Evolutionary conservation across 2,888 invertebrate species (phyloP).

Genomic region (Luperina testacea): DNA sequence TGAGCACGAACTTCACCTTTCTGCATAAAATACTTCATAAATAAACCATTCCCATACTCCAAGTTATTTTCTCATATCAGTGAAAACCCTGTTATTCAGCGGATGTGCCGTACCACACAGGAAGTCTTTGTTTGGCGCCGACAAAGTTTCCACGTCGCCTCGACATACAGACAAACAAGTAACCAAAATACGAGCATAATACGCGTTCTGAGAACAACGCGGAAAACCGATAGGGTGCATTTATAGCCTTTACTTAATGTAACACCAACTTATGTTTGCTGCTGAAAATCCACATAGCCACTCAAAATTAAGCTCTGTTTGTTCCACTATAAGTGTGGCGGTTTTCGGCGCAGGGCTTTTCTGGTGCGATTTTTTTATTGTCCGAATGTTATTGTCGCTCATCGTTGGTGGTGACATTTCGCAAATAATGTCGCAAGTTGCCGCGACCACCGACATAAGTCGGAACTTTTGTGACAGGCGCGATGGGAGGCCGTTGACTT

Average conservation of each 20-base stretch:
- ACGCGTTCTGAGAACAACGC: conserved; percentile 81
- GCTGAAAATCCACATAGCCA: conserved; percentile 25
- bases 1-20: background rate
- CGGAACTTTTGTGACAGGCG: conserved; percentile 74
- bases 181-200: conserved; percentile 80
- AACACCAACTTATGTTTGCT: conserved; percentile 56
- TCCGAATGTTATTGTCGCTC: conserved; percentile 73
- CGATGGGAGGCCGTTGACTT: conserved; percentile 69
- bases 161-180: conserved; percentile 75
- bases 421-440: conserved; percentile 78
- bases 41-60: conserved; percentile 18
- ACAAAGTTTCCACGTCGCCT: conserved; percentile 75
- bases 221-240: conserved; percentile 86
- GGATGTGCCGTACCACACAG: conserved; percentile 74
- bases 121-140: conserved; percentile 84
- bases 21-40: background rate
- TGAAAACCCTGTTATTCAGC: conserved; percentile 61
- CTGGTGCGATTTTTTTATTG: conserved; percentile 55
- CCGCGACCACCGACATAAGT: conserved; percentile 73
- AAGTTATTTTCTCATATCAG: conserved; percentile 56
- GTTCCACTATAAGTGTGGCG: background rate
- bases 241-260: conserved; percentile 76
- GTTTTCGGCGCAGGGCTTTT: background rate
- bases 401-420: conserved; percentile 81
- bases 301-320: conserved; percentile 58